Percentiles rank a stretch among this genome's conserved stretches.
Conservation (phyloP, 2,797 vertebrate species). For the Sciurus carolinensis region DNA sequence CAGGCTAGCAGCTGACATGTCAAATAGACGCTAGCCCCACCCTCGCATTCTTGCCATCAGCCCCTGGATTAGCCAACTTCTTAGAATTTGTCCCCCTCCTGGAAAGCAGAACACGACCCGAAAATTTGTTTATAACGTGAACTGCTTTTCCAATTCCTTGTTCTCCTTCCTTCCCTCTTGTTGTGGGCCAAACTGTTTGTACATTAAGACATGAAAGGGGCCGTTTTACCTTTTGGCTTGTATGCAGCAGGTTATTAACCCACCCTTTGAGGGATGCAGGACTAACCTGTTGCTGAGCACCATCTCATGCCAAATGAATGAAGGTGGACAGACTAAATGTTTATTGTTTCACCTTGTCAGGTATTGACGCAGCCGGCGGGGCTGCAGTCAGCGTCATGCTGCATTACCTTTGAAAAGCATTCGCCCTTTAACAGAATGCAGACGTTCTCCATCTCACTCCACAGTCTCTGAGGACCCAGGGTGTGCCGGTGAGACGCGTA, state of each 20-base stretch:
- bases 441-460: background rate
- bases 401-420: background rate
- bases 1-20: background rate
- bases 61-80: background rate
- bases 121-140: background rate
- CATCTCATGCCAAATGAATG: accelerated
- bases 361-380: background rate
- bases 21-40: accelerated
- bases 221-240: background rate
- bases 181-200: background rate
- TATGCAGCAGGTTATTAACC: background rate
- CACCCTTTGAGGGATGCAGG: accelerated
- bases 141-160: background rate
- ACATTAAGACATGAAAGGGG: background rate
- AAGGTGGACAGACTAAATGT: accelerated
- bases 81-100: background rate
- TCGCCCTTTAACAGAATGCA: background rate
- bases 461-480: background rate
- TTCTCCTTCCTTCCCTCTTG: background rate
- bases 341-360: background rate
- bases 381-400: background rate
- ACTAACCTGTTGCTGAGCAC: background rate
- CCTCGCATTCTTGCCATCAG: background rate
- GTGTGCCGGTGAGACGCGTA: accelerated
- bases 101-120: background rate